Base-by-base conservation (phyloP, 2,888 invertebrate genomes). In the Capitulum mitella region DNA sequence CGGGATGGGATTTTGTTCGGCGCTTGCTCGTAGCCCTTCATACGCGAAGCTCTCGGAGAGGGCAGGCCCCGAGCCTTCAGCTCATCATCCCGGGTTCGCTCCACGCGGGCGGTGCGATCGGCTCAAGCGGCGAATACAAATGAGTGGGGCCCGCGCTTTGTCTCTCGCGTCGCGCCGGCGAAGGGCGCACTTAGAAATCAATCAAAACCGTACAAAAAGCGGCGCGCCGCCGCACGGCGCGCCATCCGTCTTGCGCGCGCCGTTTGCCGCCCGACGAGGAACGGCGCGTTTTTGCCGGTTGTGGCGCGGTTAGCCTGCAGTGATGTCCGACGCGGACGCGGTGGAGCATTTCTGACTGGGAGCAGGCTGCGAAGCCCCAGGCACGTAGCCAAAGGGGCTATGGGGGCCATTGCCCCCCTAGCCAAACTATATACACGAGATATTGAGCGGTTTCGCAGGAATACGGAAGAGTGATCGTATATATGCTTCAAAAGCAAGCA, bases 231-330 rank as follows among this genome's bases (percentile, higher is more conserved):
- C 58, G n/a, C 34, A 3, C 29, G 29, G 12, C 34, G 6, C 19
- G 51, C 64, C 64, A 64, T 64, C 64, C 64, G 34, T 64, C 64
- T 64, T 64, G 0, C 19, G 64, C 64, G 64, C 64, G 64, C 64
- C 32, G 29, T 64, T 64, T 64, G 64, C 64, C 34, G 64, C 16
- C 19, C n/a, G 64, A 29, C 34, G 64, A 32, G 34, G 32, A 34
- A 34, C 19, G 64, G 64, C 64, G 64, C 64, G 64, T 64, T 64
- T 64, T 64, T 64, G 64, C 64, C 58, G n/a, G 10, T 58, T 58
- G 58, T 29, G 58, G 29, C 58, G 58, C 58, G 58, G 5, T 29
- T 12, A 12, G 43, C 12, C 6, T 43, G 6, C 12, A 8, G 43
- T 43, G 43, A 43, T 12, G 12, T 5, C 5, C 43, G 43, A 43